Evolutionary conservation across 2,888 invertebrate genomes (phyloP), one percentile per base, ranked within the genome.

Genomic region (Machimus rusticus): DNA sequence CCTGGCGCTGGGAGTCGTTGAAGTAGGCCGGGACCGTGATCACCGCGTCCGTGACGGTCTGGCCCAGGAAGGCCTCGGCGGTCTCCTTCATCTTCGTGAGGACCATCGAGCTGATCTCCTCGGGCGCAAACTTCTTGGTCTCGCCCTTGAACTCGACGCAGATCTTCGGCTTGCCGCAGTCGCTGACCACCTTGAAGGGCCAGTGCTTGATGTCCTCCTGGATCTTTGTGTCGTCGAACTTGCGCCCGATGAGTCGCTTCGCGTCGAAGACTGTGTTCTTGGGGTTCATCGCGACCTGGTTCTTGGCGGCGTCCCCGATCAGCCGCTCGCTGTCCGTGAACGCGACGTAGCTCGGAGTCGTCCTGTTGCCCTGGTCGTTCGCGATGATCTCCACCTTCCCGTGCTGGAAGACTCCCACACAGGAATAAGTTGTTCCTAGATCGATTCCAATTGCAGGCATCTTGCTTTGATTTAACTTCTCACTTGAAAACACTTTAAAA

Each of bases 191-290:
- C 92, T 96, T 97, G 91, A 99, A 99, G 55, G 98, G 98, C 96
- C 98, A 98, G 93, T 97, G 97, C 93, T 98, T 98, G 95, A 98
- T 96, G 92, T 99, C 98, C 88, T 95, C 95, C 94, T 99, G 99
- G 81, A 99, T 97, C 5, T 97, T 96, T 86, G 94, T 93, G 93
- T 98, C 98, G 89, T 96, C 96, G 92, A 96, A 99, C 90, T 96
- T 96, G 90, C 98, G 96, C 88, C 99, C 99, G 93, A 99, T 98
- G 91, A 99, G 94, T 92, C 98, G 96, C 93, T 99, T 96, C 90
- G 98, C 98, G 95, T 99, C 99, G 92, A 97, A 97, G 92, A 97
- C 97, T 90, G 97, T 97, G 94, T 97, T 97, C 93, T 96, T 96
- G 90, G 97, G 97, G 94, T 97, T 97, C 96, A 97, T 97, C 91